Base-by-base conservation (phyloP, 2,113 vertebrate species). In the Panurus biarmicus region DNA sequence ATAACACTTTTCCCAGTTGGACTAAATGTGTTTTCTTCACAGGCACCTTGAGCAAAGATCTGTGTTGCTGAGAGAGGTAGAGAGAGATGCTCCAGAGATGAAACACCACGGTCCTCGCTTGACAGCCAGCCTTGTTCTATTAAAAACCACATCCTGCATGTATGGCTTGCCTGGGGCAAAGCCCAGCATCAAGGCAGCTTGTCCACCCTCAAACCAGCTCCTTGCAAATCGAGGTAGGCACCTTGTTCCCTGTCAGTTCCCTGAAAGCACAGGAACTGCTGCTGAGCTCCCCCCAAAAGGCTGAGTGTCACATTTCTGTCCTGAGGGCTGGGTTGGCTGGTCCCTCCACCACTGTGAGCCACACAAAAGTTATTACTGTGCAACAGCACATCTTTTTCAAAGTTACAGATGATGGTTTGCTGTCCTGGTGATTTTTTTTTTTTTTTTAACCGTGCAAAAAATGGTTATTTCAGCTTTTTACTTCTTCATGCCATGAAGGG, bases 61-160 rank as follows among this genome's bases (percentile, higher is more conserved):
- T 83, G 24, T 42, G 24, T 1, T 35, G 35, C 65, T 45, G 48
- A 33, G 29, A 81, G 48, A n/a, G 44, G 28, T 15, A 31, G 72
- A 44, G 62, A 61, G 64, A 60, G 65, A 71, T 48, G 51, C 79
- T 80, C 60, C 53, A 48, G 75, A 66, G 56, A 38, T 44, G 54
- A 77, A 91, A 31, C 38, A 51, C 12, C 24, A 1, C 2, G 0
- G 12, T 80, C 53, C 31, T 74, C 1, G 0, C 61, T 36, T 60
- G 67, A 33, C 64, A 92, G 31, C 28, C 56, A 31, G 45, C 28
- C 72, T 57, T 44, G 29, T 35, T 86, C 73, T 40, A 9, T 47
- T 74, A 70, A 65, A 75, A 93, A 66, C 4, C n/a, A 29, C 35
- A 44, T 62, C 47, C 51, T 77, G 40, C 36, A 12, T 2, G 14